Conservation (phyloP, 2,113 vertebrate species). For the Natator depressus region DNA sequence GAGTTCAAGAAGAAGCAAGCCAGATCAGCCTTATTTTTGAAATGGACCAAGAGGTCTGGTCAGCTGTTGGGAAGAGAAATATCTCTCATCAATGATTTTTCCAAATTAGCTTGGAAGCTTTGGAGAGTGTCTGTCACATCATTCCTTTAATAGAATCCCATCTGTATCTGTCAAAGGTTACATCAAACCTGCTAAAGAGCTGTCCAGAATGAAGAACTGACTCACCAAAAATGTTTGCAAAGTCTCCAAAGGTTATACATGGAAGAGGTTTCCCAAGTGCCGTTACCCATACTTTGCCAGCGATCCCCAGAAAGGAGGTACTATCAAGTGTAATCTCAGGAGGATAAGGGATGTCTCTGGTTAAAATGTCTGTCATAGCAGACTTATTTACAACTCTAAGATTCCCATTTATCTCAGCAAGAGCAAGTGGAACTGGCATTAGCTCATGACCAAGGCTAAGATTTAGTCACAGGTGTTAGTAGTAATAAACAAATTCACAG, state of each 20-base stretch:
- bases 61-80: not conserved
- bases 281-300: not conserved
- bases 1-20: not conserved
- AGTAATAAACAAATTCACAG: too few relatives aligned
- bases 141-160: not conserved
- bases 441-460: not conserved
- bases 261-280: not conserved
- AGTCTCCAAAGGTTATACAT: not conserved
- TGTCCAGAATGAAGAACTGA: not conserved
- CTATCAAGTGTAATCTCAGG: not conserved
- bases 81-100: not conserved
- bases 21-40: not conserved
- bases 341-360: too few relatives aligned
- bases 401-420: not conserved
- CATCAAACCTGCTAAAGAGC: not conserved
- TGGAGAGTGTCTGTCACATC: not conserved
- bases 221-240: not conserved
- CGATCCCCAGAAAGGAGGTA: too few relatives aligned
- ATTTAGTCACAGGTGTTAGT: too few relatives aligned
- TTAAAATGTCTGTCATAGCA: not conserved
- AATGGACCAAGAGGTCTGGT: not conserved
- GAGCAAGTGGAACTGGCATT: not conserved
- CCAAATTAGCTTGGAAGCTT: not conserved
- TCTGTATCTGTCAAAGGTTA: not conserved
- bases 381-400: not conserved